phyloP scores from a whole-genome alignment of 1,140 invertebrate genomes.

The Zeugodacus cucurbitae region DNA sequence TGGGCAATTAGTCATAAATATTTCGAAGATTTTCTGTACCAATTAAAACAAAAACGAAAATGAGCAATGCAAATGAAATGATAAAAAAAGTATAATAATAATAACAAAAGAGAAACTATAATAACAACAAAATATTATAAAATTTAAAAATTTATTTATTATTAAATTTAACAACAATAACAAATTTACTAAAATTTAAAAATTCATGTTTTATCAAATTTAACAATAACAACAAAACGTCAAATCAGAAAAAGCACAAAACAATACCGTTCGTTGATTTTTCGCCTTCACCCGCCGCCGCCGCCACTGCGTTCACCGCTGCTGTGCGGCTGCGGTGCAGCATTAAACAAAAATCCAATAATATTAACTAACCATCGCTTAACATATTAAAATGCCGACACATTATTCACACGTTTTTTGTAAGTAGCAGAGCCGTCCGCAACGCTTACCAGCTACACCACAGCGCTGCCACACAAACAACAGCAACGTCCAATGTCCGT shows the following conservation, averaged over 20 bases:
- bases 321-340: not conserved
- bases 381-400: constrained; percentile 35
- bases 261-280: not conserved
- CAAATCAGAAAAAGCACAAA: not conserved
- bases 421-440: not conserved
- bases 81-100: too few species aligned
- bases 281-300: not conserved
- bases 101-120: not conserved
- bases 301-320: not conserved
- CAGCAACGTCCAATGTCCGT: constrained; percentile 1
- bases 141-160: not conserved
- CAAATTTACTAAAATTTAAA: not conserved
- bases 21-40: not conserved
- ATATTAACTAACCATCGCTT: constrained; percentile 32
- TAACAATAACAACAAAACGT: not conserved
- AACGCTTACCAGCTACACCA: not conserved
- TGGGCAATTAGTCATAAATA: not conserved
- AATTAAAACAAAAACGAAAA: not conserved
- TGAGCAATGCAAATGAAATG: not conserved
- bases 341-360: constrained; percentile 21
- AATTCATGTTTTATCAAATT: not conserved
- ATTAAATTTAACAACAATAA: not conserved
- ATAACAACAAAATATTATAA: not conserved
- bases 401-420: constrained; percentile 36
- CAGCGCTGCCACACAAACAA: not conserved